Percentiles rank a stretch among this genome's conserved stretches.
Evolutionary conservation across 2,888 invertebrate genomes (phyloP).

Genomic region (Tenthredo distinguenda): DNA sequence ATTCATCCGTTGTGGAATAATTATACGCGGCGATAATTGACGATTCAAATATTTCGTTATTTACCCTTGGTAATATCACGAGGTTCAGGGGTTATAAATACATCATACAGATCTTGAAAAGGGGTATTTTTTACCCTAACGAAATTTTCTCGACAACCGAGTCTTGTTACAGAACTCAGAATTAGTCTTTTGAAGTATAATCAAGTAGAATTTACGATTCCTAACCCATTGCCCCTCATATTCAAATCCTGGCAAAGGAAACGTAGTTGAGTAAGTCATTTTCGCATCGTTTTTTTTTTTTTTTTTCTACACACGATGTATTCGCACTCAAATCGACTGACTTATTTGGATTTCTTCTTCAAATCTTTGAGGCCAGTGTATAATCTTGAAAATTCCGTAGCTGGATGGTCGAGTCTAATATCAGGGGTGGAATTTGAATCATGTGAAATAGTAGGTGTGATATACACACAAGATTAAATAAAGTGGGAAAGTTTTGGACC

Average conservation of each 20-base stretch:
- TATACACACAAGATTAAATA: conserved; percentile 9
- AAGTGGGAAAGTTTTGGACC: conserved; percentile 34
- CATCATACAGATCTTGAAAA: too few relatives aligned
- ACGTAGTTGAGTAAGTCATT: not conserved
- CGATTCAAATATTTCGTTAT: not conserved
- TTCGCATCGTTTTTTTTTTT: not conserved
- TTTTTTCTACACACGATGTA: not conserved
- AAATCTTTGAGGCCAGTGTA: not conserved
- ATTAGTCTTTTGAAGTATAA: not conserved
- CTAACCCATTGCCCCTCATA: not conserved
- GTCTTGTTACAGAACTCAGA: not conserved
- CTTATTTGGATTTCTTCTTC: not conserved
- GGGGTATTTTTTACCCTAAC: not conserved
- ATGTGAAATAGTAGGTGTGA: conserved; percentile 8
- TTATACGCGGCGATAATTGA: not conserved
- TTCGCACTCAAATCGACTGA: not conserved
- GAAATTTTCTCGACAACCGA: not conserved
- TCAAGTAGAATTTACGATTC: conserved; percentile 2
- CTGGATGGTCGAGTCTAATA: not conserved
- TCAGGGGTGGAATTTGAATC: not conserved
- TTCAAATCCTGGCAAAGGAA: not conserved
- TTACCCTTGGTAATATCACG: not conserved
- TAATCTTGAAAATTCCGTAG: not conserved
- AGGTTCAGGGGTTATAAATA: not conserved
- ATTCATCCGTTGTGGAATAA: not conserved